Percentiles rank a stretch among this genome's conserved stretches.
phyloP scores from a whole-genome alignment of 2,888 invertebrate genomes.

The Harpalus rubripes region DNA sequence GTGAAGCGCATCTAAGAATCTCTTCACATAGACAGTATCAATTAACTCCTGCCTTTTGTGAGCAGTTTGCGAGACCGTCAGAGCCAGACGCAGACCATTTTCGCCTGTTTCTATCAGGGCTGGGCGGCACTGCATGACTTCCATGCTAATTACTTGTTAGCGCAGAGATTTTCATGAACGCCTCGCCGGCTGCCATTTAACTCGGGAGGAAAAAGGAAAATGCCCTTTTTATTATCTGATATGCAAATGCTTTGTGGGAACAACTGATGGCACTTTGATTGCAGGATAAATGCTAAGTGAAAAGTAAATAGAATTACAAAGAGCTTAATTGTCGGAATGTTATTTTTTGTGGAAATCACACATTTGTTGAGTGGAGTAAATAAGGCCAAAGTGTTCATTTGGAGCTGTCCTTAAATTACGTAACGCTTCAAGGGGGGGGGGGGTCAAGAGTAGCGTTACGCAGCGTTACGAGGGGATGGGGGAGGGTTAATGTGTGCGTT shows the following conservation, averaged over 20 bases:
- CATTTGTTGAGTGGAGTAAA: background rate
- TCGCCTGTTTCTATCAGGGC: no score
- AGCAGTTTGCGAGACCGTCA: background rate
- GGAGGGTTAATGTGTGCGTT: no score
- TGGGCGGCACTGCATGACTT: constrained; percentile 11
- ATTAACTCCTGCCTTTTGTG: constrained; percentile 13
- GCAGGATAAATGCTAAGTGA: background rate
- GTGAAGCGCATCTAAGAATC: constrained; percentile 26
- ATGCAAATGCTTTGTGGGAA: constrained; percentile 27
- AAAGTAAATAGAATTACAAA: background rate
- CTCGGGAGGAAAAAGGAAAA: constrained; percentile 25
- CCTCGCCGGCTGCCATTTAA: constrained; percentile 12
- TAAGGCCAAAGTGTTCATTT: no score
- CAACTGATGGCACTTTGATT: constrained; percentile 27
- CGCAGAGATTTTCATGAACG: constrained; percentile 28
- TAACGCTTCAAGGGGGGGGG: no score
- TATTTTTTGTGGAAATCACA: background rate
- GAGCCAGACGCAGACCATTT: constrained; percentile 14
- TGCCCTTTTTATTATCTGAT: constrained; percentile 10
- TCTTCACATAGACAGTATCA: constrained; percentile 23
- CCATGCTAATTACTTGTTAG: constrained; percentile 51
- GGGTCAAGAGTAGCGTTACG: no score
- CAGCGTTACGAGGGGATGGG: no score
- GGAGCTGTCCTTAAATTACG: no score
- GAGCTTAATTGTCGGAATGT: background rate